Percentiles rank a stretch among this genome's conserved stretches.
Evolutionary conservation across 92 coral and sea anemone genomes (phyloP).

Genomic region (Porites rus): DNA sequence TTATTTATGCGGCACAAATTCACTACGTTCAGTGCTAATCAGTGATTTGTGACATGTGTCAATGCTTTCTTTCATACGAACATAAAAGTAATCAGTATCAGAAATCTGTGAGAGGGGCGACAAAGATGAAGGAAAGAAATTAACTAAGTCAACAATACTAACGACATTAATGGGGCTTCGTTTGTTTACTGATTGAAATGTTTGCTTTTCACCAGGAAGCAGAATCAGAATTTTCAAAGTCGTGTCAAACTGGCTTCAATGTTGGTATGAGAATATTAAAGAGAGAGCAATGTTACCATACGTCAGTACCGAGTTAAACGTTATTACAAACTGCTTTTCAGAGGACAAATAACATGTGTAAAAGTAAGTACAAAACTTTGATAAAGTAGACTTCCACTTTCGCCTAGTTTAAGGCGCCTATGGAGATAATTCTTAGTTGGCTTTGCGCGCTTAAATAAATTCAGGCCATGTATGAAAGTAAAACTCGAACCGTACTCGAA

Average conservation of each 20-base stretch:
- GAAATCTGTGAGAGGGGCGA: neutral
- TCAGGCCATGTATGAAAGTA: no score
- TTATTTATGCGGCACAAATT: no score
- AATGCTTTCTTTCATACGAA: no score
- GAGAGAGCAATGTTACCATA: neutral
- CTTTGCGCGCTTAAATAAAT: no score
- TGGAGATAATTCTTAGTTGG: no score
- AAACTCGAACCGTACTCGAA: no score
- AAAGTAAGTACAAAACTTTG: neutral
- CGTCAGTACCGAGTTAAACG: neutral
- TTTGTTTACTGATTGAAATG: neutral
- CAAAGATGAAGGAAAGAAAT: neutral
- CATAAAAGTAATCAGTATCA: neutral
- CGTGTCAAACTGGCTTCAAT: neutral
- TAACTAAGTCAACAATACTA: neutral
- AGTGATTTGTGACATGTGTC: no score
- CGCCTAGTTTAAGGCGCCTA: no score
- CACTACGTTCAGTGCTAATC: no score
- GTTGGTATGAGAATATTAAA: neutral
- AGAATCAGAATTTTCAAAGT: neutral
- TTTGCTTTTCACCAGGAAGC: neutral
- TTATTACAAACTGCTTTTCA: neutral
- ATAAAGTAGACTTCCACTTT: no score
- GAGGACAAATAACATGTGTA: neutral
- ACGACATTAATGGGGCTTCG: neutral